phyloP scores from a whole-genome alignment of 1,140 invertebrate genomes.

The Sminthurinus signatus region DNA sequence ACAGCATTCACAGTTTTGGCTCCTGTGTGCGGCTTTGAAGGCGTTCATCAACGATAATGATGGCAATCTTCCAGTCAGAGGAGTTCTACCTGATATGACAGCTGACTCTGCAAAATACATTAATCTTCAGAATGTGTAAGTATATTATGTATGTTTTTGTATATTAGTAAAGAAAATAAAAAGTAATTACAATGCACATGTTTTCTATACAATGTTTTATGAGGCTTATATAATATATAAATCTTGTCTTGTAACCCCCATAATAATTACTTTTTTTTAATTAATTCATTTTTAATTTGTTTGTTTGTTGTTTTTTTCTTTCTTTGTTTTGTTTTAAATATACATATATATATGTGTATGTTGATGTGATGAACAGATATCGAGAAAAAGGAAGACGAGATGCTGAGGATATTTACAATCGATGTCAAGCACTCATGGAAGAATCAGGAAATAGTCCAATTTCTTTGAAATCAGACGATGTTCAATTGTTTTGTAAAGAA shows the following conservation, averaged over 20 bases:
- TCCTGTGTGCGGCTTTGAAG: conserved; percentile 80
- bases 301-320: too few relatives aligned
- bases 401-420: conserved; percentile 69
- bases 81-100: conserved; percentile 96
- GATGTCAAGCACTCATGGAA: conserved; percentile 69
- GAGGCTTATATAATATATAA: too few relatives aligned
- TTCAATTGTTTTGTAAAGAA: conserved; percentile 79
- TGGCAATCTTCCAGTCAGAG: conserved; percentile 75
- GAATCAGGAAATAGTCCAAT: conserved; percentile 66
- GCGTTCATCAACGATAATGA: conserved; percentile 83
- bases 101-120: conserved; percentile 90
- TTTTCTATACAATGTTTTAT: too few relatives aligned
- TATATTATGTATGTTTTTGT: conserved; percentile 7
- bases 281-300: too few relatives aligned
- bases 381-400: conserved; percentile 74
- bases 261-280: too few relatives aligned
- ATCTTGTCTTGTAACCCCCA: too few relatives aligned
- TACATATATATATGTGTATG: conserved; percentile 16
- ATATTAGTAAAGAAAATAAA: not conserved
- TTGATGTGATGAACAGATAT: conserved; percentile 53
- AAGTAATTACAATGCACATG: too few relatives aligned
- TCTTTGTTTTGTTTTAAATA: conserved; percentile 5
- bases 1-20: conserved; percentile 81
- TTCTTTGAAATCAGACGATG: conserved; percentile 66
- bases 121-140: conserved; percentile 75